Conservation (phyloP, 1,140 invertebrate species). For the Zophobas morio region DNA sequence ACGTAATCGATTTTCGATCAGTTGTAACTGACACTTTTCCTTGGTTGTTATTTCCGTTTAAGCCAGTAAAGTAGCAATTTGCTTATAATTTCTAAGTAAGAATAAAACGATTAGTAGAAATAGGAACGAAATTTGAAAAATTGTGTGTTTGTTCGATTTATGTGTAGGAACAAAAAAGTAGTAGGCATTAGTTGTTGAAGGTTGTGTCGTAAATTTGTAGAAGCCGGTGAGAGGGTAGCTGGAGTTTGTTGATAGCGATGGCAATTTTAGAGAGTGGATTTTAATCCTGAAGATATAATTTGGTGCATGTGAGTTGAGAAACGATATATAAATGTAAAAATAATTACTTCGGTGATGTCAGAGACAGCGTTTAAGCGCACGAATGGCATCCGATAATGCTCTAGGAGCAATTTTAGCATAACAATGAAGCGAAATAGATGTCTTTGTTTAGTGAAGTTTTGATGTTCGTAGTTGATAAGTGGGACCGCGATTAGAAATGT, state of each 20-base stretch:
- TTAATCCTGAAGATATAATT: conserved; percentile 8
- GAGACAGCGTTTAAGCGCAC: conserved; percentile 10
- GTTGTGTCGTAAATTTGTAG: not conserved
- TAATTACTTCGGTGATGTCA: conserved; percentile 19
- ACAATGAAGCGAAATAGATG: conserved; percentile 13
- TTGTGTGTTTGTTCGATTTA: too few species aligned
- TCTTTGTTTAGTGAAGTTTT: conserved; percentile 14
- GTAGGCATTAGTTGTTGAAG: not conserved
- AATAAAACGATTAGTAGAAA: too few species aligned
- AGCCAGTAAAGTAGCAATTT: too few species aligned
- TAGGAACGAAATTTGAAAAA: too few species aligned
- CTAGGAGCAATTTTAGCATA: conserved; percentile 19
- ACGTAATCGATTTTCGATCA: too few species aligned
- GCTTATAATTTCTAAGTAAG: too few species aligned
- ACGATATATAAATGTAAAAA: conserved; percentile 33
- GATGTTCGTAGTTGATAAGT: conserved; percentile 5
- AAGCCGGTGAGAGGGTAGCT: not conserved
- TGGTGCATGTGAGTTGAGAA: conserved; percentile 6
- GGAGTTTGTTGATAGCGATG: not conserved
- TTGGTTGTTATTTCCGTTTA: too few species aligned
- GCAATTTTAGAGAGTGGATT: conserved; percentile 2
- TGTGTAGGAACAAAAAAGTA: not conserved
- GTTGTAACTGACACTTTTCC: too few species aligned
- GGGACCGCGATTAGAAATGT: not conserved
- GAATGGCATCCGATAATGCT: conserved; percentile 25